Percentiles rank a stretch among this genome's conserved stretches.
Evolutionary conservation across 2,113 vertebrate genomes (phyloP).

Genomic region (Sardina pilchardus): DNA sequence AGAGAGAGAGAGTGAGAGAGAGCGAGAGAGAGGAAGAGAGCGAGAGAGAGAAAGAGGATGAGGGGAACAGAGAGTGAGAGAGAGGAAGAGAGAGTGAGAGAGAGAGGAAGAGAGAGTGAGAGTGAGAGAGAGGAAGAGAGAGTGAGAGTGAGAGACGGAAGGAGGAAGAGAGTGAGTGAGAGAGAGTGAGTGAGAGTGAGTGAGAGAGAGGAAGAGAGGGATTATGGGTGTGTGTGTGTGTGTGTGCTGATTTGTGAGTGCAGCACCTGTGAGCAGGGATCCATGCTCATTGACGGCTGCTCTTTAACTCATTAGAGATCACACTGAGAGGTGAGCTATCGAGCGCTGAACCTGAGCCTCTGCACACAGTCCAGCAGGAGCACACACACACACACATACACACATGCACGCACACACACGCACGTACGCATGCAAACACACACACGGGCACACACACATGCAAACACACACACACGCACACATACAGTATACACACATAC

Average conservation of each 20-base stretch:
- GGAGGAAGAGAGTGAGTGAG: not conserved
- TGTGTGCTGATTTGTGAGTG: not conserved
- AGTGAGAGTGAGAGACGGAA: not conserved
- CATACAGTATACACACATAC: no score
- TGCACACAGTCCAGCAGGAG: not conserved
- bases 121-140: not conserved
- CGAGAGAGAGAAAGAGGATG: not conserved
- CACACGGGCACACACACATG: no score
- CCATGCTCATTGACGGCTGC: not conserved
- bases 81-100: not conserved
- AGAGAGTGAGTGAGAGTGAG: not conserved
- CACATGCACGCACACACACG: no score
- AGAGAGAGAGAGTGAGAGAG: not conserved
- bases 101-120: not conserved
- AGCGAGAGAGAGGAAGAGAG: not conserved
- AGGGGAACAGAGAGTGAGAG: not conserved
- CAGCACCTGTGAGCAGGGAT: constrained; percentile 3
- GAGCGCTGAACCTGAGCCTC: not conserved
- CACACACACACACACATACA: no score
- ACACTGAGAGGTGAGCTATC: not conserved
- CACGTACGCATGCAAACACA: no score
- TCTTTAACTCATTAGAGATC: constrained; percentile 6
- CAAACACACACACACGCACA: no score
- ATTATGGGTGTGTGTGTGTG: not conserved
- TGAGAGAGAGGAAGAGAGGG: not conserved